Percentiles rank a stretch among this genome's conserved stretches.
Evolutionary conservation across 2,113 vertebrate species (phyloP).

Genomic region (Gobiocypris rarus): DNA sequence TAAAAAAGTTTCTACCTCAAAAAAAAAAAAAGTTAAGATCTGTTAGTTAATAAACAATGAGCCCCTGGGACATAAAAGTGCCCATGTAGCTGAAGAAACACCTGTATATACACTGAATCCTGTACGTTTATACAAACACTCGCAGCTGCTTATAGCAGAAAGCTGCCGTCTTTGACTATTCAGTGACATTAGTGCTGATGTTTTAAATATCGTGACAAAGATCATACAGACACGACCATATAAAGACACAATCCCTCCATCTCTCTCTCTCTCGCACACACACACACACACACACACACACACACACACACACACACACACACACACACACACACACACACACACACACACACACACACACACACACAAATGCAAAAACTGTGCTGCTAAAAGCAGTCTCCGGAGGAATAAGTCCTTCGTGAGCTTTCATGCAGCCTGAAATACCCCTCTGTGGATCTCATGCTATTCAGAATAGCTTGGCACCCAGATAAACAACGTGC

Average conservation of each 20-base stretch:
- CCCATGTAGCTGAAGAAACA: not conserved
- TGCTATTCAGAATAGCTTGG: constrained; percentile 38
- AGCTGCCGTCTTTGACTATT: not conserved
- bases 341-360: constrained; percentile 33
- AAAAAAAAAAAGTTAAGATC: not conserved
- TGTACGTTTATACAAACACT: constrained; percentile 10
- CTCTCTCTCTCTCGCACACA: not conserved
- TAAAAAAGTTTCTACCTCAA: not conserved
- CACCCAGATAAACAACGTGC: constrained; percentile 18
- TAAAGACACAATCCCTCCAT: constrained; percentile 38
- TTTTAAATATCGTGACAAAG: constrained; percentile 18
- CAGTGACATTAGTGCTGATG: constrained; percentile 11
- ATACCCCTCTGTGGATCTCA: constrained; percentile 37
- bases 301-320: constrained; percentile 28
- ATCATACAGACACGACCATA: constrained; percentile 31
- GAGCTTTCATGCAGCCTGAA: constrained; percentile 27
- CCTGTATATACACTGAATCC: not conserved
- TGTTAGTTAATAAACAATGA: not conserved
- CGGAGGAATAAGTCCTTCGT: constrained; percentile 15
- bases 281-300: constrained; percentile 34
- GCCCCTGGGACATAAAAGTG: not conserved
- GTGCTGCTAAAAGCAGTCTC: constrained; percentile 32
- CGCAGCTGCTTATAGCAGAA: not conserved
- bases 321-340: constrained; percentile 35
- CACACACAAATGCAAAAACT: constrained; percentile 33